Conservation (phyloP, 2,797 vertebrate genomes). For the Sebastes itinus region DNA sequence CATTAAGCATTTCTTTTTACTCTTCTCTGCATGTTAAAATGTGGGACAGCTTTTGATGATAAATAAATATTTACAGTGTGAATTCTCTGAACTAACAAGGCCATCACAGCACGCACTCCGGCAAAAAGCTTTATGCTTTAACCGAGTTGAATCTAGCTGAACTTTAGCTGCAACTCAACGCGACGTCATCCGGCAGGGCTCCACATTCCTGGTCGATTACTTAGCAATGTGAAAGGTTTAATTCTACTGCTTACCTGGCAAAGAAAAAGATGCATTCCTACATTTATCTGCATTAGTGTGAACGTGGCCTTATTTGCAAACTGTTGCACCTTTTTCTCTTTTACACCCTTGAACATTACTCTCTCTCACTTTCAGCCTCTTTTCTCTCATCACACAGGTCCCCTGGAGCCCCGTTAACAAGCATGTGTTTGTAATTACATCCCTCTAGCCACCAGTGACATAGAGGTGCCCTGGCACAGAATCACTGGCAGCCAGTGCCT, state of each 20-base stretch:
- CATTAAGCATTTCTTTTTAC: background rate
- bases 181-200: background rate
- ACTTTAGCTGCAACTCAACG: background rate
- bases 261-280: background rate
- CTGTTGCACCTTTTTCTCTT: background rate
- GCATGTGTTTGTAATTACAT: slow-evolving; percentile 80
- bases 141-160: background rate
- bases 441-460: slow-evolving; percentile 76
- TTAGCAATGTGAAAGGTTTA: background rate
- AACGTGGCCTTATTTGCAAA: background rate
- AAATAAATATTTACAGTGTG: background rate
- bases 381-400: slow-evolving; percentile 47
- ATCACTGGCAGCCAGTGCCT: slow-evolving; percentile 48
- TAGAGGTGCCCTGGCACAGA: slow-evolving; percentile 72
- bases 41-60: background rate
- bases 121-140: background rate
- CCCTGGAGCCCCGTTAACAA: slow-evolving; percentile 70
- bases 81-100: background rate
- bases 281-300: background rate
- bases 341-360: background rate
- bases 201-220: background rate
- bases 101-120: background rate
- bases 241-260: background rate
- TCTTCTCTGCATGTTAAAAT: background rate
- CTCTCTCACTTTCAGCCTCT: slow-evolving; percentile 4